Conservation (phyloP, 2,797 vertebrate genomes). For the Xiphophorus birchmanni region DNA sequence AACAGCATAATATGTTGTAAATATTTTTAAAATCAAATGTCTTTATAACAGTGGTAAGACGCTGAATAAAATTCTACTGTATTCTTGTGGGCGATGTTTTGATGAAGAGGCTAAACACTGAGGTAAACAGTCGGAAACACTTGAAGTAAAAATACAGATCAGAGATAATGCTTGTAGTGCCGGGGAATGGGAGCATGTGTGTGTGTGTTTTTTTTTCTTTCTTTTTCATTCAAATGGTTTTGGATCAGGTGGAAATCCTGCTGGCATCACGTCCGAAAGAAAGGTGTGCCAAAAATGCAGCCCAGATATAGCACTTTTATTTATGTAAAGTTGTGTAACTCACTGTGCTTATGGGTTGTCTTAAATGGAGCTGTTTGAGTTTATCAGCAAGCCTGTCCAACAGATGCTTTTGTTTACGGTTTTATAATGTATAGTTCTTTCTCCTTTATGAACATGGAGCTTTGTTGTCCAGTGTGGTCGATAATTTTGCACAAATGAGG, state of each 20-base stretch:
- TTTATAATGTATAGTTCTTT: slow-evolving; percentile 71
- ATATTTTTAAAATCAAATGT: neutral
- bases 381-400: slow-evolving; percentile 44
- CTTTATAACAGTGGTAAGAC: neutral
- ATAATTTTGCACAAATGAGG: neutral
- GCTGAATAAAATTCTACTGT: neutral
- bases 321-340: slow-evolving; percentile 67
- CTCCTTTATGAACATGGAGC: slow-evolving; percentile 49
- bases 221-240: slow-evolving; percentile 11
- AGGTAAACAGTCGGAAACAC: neutral
- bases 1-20: neutral
- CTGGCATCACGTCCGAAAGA: slow-evolving; percentile 54
- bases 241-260: slow-evolving; percentile 3
- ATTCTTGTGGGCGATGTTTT: neutral
- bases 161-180: neutral
- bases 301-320: slow-evolving; percentile 67
- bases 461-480: neutral
- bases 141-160: neutral
- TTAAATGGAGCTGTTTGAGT: slow-evolving; percentile 65
- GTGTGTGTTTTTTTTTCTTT: neutral
- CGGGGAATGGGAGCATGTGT: neutral
- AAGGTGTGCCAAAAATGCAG: slow-evolving; percentile 55
- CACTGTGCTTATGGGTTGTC: slow-evolving; percentile 61
- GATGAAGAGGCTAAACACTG: slow-evolving; percentile 15
- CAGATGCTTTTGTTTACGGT: slow-evolving; percentile 60